A percentile compares a stretch with the other conserved stretches of the same genome.
Evolutionary conservation across 2,888 invertebrate genomes (phyloP).

Genomic region (Hemaris fuciformis): DNA sequence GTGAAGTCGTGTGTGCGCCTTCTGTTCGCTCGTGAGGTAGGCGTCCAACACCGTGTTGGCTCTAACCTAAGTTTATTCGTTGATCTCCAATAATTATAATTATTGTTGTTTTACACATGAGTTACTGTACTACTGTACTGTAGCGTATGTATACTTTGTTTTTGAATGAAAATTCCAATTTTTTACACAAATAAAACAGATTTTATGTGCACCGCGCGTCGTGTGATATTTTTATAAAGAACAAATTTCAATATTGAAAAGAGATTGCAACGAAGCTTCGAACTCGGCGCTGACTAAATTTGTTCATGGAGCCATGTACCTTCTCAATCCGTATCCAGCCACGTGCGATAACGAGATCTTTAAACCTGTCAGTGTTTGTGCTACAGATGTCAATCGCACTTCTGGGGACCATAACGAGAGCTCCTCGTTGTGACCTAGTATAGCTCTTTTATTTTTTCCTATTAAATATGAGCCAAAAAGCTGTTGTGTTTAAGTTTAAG

Average conservation of each 20-base stretch:
- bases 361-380: not conserved
- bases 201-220: no score
- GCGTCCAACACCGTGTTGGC: no score
- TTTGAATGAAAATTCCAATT: no score
- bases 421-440: slow-evolving; percentile 15
- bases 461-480: not conserved
- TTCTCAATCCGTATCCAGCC: not conserved
- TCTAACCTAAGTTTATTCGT: no score
- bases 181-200: no score
- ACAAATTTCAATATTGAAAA: not conserved
- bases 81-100: no score
- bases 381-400: slow-evolving; percentile 14
- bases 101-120: no score
- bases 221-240: not conserved
- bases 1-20: no score
- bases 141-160: no score
- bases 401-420: slow-evolving; percentile 16
- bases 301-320: not conserved
- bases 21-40: no score
- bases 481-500: not conserved
- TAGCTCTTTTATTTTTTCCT: not conserved
- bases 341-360: slow-evolving; percentile 14
- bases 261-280: not conserved
- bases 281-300: not conserved
- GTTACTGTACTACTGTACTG: no score